Conservation (phyloP, 2,797 vertebrate genomes). For the Diplodus puntazzo region DNA sequence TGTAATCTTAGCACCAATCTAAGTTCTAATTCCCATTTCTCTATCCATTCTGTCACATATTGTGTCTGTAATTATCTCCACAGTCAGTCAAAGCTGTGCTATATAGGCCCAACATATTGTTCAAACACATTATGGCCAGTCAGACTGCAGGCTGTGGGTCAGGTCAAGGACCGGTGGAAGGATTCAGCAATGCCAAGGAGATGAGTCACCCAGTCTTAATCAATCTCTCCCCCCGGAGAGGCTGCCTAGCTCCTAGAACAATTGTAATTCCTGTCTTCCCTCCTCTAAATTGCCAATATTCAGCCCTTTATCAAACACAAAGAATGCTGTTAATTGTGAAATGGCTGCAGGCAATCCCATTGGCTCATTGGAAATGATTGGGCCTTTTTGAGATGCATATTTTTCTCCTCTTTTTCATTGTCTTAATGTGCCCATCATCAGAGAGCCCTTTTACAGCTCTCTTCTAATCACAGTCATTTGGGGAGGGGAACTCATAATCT, state of each 20-base stretch:
- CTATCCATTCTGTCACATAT: constrained; percentile 1
- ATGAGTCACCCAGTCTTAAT: constrained; percentile 68
- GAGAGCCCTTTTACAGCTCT: constrained; percentile 54
- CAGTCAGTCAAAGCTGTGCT: constrained; percentile 16
- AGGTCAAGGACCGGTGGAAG: constrained; percentile 63
- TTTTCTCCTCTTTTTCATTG: constrained; percentile 57
- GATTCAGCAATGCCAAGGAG: constrained; percentile 45
- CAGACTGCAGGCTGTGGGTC: constrained; percentile 47
- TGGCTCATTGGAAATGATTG: constrained; percentile 69
- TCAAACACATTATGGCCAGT: constrained; percentile 20
- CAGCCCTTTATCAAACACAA: constrained; percentile 73
- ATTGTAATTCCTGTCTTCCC: constrained; percentile 56
- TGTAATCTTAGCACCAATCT: constrained; percentile 5
- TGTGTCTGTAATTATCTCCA: constrained; percentile 20
- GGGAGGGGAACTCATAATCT: constrained; percentile 64
- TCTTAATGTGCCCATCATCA: constrained; percentile 67
- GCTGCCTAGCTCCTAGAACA: constrained; percentile 45
- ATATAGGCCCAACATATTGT: constrained; percentile 6
- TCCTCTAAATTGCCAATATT: constrained; percentile 74
- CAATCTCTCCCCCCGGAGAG: constrained; percentile 43
- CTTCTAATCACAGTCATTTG: constrained; percentile 72
- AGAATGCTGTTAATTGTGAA: constrained; percentile 76
- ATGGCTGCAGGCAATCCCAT: constrained; percentile 68
- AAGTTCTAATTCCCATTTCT: constrained; percentile 20
- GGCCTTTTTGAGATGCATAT: constrained; percentile 62